These are phyloP conservation scores for Mormyrus proboscirostris DNA, from an alignment of 2,797 vertebrate genomes.

Conservation along the genomic window DNA sequence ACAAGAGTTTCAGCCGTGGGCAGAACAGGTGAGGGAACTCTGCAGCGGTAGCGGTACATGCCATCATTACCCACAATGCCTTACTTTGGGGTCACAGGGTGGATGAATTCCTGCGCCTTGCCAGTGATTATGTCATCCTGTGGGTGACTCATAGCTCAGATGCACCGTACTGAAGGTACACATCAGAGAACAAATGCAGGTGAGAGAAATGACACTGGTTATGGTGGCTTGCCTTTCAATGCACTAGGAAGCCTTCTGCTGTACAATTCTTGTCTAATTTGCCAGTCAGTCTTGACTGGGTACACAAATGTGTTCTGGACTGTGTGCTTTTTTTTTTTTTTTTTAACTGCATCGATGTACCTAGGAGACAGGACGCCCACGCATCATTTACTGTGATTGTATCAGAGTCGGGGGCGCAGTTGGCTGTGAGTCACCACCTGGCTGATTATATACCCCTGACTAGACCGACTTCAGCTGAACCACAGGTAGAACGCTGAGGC, in stretches of 20 bases:
- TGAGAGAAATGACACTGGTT: background rate
- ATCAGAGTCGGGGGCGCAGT: background rate
- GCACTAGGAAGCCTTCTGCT: background rate
- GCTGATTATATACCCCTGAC: background rate
- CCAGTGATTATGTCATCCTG: background rate
- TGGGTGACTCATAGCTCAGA: background rate
- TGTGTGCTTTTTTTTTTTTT: background rate
- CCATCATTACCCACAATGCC: background rate
- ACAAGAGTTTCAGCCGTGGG: background rate
- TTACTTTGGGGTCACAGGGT: background rate
- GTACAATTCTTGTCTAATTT: background rate
- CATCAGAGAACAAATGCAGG: background rate
- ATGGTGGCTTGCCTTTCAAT: background rate
- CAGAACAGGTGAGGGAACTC: background rate
- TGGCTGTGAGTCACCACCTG: background rate
- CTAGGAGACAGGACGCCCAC: background rate
- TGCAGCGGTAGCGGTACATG: background rate
- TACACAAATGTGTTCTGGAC: background rate
- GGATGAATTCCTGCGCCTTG: background rate
- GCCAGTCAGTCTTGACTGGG: background rate
- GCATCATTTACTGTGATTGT: conserved; percentile 1
- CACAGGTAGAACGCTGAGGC: background rate
- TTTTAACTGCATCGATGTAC: background rate
- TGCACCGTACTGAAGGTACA: background rate
- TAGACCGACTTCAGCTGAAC: background rate